phyloP scores from a whole-genome alignment of 2,113 vertebrate species.

The Galbula dea region DNA sequence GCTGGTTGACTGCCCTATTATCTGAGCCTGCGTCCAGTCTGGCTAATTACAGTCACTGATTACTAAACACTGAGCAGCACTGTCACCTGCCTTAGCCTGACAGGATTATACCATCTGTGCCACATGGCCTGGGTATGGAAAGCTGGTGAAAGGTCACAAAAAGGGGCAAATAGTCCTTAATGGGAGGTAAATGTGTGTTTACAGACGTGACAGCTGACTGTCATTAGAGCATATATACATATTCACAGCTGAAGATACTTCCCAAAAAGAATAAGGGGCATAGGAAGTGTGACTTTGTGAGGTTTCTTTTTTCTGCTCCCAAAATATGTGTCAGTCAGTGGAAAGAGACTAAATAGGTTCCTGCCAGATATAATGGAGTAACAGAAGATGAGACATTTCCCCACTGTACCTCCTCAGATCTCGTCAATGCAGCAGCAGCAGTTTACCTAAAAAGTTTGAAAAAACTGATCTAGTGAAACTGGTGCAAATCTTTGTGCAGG shows the following conservation, averaged over 20 bases:
- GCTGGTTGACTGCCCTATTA: constrained; percentile 85
- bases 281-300: constrained; percentile 8
- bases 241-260: constrained; percentile 66
- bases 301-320: background rate
- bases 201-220: constrained; percentile 77
- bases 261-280: constrained; percentile 25
- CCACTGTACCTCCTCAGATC: background rate
- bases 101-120: constrained; percentile 89
- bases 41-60: constrained; percentile 91
- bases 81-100: constrained; percentile 86
- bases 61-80: constrained; percentile 79
- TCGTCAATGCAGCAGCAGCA: background rate
- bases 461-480: background rate
- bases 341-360: background rate
- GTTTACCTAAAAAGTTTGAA: background rate
- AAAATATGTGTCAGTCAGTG: background rate
- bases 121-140: constrained; percentile 74
- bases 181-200: constrained; percentile 77
- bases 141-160: constrained; percentile 73
- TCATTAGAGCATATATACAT: constrained; percentile 47
- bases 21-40: constrained; percentile 77
- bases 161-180: constrained; percentile 73
- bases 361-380: background rate
- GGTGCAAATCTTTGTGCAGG: background rate
- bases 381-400: background rate